Conservation (phyloP, 1,140 invertebrate genomes). For the Drosophila bifasciata region DNA sequence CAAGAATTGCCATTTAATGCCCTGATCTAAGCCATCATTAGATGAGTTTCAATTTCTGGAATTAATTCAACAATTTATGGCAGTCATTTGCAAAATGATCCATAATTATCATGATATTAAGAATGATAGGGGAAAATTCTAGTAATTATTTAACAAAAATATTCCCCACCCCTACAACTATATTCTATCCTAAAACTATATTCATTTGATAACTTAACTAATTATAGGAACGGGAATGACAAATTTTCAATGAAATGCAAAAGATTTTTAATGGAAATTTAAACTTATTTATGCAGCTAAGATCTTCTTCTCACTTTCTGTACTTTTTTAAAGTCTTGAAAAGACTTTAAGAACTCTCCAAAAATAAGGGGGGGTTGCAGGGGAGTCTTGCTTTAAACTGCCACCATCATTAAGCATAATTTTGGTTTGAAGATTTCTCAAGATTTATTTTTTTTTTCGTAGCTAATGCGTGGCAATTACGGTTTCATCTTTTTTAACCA, state of each 20-base stretch:
- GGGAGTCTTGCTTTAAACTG: conserved; percentile 39
- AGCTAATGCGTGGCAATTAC: conserved; percentile 78
- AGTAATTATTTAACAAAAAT: no score
- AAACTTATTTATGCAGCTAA: no score
- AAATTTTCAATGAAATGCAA: conserved; percentile 36
- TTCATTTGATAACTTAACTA: conserved; percentile 39
- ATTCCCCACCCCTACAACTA: conserved; percentile 31
- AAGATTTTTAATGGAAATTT: conserved; percentile 30
- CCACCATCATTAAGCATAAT: conserved; percentile 75
- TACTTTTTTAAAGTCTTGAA: neutral
- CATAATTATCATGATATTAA: conserved; percentile 34
- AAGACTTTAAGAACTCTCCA: conserved; percentile 36
- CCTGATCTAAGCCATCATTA: conserved; percentile 24
- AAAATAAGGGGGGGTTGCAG: conserved; percentile 9
- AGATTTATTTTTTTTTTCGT: conserved; percentile 63
- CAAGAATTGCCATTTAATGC: conserved; percentile 21
- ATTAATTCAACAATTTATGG: conserved; percentile 6
- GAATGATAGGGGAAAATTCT: conserved; percentile 1
- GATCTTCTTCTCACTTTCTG: conserved; percentile 37
- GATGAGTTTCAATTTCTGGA: conserved; percentile 28
- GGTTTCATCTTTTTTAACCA: conserved; percentile 68
- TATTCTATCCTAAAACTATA: no score
- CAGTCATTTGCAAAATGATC: conserved; percentile 34
- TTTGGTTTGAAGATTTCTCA: conserved; percentile 72
- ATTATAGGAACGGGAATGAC: conserved; percentile 37